A percentile compares a stretch with the other conserved stretches of the same genome.
phyloP scores from a whole-genome alignment of 2,113 vertebrate species.

The Odontophorus gujanensis region DNA sequence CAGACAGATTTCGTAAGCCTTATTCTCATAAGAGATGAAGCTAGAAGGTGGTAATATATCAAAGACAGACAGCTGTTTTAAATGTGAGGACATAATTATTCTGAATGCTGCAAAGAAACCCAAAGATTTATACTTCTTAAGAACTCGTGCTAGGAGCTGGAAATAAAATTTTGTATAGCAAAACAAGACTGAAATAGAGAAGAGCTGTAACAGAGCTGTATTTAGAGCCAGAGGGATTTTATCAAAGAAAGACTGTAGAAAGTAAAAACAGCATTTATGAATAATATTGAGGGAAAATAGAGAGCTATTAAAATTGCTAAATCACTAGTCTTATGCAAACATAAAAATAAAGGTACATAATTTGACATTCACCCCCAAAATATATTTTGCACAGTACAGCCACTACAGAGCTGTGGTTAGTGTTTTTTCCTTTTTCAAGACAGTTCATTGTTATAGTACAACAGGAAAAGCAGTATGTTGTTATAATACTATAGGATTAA shows the following conservation, averaged over 20 bases:
- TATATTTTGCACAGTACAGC: rapidly evolving
- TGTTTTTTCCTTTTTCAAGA: background rate
- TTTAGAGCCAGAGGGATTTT: background rate
- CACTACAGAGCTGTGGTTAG: background rate
- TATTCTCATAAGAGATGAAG: background rate
- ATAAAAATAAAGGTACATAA: background rate
- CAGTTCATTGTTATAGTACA: background rate
- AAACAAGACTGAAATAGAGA: background rate
- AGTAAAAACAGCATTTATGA: background rate
- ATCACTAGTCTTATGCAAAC: background rate
- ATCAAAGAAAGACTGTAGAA: background rate
- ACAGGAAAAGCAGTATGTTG: background rate
- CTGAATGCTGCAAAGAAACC: background rate
- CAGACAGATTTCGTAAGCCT: background rate
- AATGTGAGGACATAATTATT: background rate
- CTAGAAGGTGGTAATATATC: background rate
- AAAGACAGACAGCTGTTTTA: background rate
- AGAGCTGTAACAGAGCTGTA: background rate
- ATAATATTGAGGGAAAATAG: background rate
- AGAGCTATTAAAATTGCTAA: background rate
- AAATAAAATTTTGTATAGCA: background rate
- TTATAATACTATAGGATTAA: background rate
- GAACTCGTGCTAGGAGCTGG: background rate
- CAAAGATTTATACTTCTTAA: background rate
- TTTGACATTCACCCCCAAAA: background rate